Base-by-base conservation (phyloP, 2,113 vertebrate species). In the Ageneiosus marmoratus region DNA sequence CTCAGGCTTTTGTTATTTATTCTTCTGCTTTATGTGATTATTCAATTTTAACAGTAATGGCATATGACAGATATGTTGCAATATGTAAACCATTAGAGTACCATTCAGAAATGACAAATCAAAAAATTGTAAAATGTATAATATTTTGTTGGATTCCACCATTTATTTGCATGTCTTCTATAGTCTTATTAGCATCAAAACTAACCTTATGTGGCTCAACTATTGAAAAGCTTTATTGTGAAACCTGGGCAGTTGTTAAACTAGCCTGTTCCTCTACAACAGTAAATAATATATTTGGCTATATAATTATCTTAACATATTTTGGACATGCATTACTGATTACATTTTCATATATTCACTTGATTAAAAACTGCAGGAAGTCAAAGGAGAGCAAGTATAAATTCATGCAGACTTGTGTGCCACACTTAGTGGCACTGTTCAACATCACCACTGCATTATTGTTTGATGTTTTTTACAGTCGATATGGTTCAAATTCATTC, bases 191-290 rank as follows among this genome's bases (percentile, higher is more conserved):
- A 56, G 48, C 80, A 70, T 58, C 67, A 9, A 70, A 60, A 69
- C 53, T 82, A 32, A 75, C 32, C 6, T 56, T 88, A 62, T 88
- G 87, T 80, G 85, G 87, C 51, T 86, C 82, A 70, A 81, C 24
- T 2, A 86, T 88, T 53, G 84, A 70, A 46, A 88, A 88, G 76
- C 37, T 88, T 10, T 88, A 88, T 16, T 88, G 87, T 82, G 79
- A 85, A 69, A 86, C 58, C 5, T 85, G 78, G 79, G 75, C 81
- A 46, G 48, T 84, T 81, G 81, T 29, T 48, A 81, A 83, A 84
- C 55, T 85, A 34, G 44, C 85, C 67, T 86, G 87, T 79, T 83
- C n/a, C n/a, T 63, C 75, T 76, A 73, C 73, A 46, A 77, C 72
- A n/a, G 74, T 81, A 16, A 85, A 85, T 82, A 87, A 63, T 78